These are phyloP conservation scores for Ammodytes dubius DNA, from an alignment of 2,113 vertebrate species.

Conservation along the genomic window DNA sequence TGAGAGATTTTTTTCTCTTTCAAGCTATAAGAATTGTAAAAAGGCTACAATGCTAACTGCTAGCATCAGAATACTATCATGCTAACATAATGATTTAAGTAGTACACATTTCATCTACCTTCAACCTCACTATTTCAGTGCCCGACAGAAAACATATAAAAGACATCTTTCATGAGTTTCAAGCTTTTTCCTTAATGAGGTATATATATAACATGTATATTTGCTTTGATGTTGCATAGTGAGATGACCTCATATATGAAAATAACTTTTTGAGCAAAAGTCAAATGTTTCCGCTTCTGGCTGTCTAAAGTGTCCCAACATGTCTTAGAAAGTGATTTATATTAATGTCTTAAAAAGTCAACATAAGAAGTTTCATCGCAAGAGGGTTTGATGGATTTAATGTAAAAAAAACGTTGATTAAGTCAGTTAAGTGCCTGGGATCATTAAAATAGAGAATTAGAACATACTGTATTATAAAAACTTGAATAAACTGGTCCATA, in stretches of 20 bases:
- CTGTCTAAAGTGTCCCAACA: too few relatives aligned
- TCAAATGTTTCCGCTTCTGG: not conserved
- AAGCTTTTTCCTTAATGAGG: not conserved
- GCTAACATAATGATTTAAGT: not conserved
- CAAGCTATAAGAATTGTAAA: not conserved
- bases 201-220: not conserved
- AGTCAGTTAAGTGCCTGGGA: not conserved
- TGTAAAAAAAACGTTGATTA: not conserved
- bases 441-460: not conserved
- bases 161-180: not conserved
- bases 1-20: not conserved
- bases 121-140: not conserved
- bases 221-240: not conserved
- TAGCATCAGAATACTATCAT: too few relatives aligned
- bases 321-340: not conserved
- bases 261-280: not conserved
- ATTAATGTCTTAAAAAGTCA: not conserved
- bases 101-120: not conserved
- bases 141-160: not conserved
- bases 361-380: not conserved
- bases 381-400: not conserved
- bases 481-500: not conserved
- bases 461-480: not conserved
- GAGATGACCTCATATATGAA: not conserved
- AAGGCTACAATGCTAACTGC: too few relatives aligned